Percentiles rank a stretch among this genome's conserved stretches.
phyloP scores from a whole-genome alignment of 1,140 invertebrate species.

The Leptinotarsa lineolata region DNA sequence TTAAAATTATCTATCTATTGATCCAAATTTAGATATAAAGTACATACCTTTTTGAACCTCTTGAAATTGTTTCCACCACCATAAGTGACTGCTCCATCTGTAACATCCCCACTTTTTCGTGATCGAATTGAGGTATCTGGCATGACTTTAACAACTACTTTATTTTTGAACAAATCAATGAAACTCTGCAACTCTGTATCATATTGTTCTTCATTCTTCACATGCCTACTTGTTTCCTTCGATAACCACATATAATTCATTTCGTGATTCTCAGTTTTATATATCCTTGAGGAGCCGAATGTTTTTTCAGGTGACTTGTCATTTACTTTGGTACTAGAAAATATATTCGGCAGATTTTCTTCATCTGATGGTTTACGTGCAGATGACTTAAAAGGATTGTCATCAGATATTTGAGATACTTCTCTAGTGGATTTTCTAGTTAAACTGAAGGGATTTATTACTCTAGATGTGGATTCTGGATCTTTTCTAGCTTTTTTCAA shows the following conservation, averaged over 20 bases:
- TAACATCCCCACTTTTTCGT: not conserved
- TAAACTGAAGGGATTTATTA: slow-evolving; percentile 1
- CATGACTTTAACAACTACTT: slow-evolving; percentile 26
- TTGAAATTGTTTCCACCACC: slow-evolving; percentile 32
- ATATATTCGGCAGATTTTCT: not conserved
- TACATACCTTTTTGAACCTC: slow-evolving; percentile 36
- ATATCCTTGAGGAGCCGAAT: not conserved
- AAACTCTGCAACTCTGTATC: slow-evolving; percentile 28
- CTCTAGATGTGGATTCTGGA: not conserved
- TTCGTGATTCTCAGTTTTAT: not conserved
- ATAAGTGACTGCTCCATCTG: not conserved
- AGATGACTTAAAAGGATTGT: slow-evolving; percentile 11
- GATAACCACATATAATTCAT: slow-evolving; percentile 29
- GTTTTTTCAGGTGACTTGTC: slow-evolving; percentile 4
- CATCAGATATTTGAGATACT: not conserved
- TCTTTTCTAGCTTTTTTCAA: slow-evolving; percentile 6
- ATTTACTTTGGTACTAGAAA: not conserved
- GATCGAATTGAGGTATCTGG: not conserved
- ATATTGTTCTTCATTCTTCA: slow-evolving; percentile 23
- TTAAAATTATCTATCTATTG: too few species aligned
- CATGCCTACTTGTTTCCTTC: slow-evolving; percentile 2
- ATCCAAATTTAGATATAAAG: not conserved
- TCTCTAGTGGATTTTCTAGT: not conserved
- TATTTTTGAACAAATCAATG: slow-evolving; percentile 28
- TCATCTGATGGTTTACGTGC: not conserved